Percentiles rank a stretch among this genome's conserved stretches.
Conservation (phyloP, 1,140 invertebrate species). For the Bombyx mandarina region DNA sequence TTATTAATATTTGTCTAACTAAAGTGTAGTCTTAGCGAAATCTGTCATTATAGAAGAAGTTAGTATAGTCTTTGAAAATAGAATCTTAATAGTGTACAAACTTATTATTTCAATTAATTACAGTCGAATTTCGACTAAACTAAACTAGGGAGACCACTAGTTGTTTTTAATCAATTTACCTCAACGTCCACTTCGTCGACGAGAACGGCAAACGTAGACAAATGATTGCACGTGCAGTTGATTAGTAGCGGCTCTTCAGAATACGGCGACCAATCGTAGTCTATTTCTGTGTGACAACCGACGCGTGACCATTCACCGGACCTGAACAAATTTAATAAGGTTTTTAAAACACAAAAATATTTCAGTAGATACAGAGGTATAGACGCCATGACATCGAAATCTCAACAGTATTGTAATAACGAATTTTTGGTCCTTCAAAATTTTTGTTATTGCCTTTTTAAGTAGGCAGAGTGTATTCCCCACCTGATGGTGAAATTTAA, state of each 20-base stretch:
- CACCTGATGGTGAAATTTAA: too few species aligned
- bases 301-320: constrained; percentile 89
- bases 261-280: constrained; percentile 72
- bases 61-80: too few species aligned
- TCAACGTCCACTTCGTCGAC: constrained; percentile 93
- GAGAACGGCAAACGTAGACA: constrained; percentile 92
- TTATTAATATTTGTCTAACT: too few species aligned
- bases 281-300: constrained; percentile 87
- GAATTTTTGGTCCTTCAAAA: too few species aligned
- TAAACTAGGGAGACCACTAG: too few species aligned
- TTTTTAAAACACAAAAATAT: not conserved
- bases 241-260: constrained; percentile 74
- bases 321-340: constrained; percentile 34
- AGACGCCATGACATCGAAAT: not conserved
- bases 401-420: not conserved
- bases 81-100: too few species aligned
- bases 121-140: too few species aligned
- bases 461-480: too few species aligned
- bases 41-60: too few species aligned
- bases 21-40: too few species aligned
- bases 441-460: too few species aligned
- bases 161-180: constrained; percentile 57
- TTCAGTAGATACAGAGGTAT: not conserved
- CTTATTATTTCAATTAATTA: too few species aligned
- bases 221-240: constrained; percentile 95